A percentile compares a stretch with the other conserved stretches of the same genome.
phyloP scores from a whole-genome alignment of 2,797 vertebrate species.

The Scolopax bukidnonensis region DNA sequence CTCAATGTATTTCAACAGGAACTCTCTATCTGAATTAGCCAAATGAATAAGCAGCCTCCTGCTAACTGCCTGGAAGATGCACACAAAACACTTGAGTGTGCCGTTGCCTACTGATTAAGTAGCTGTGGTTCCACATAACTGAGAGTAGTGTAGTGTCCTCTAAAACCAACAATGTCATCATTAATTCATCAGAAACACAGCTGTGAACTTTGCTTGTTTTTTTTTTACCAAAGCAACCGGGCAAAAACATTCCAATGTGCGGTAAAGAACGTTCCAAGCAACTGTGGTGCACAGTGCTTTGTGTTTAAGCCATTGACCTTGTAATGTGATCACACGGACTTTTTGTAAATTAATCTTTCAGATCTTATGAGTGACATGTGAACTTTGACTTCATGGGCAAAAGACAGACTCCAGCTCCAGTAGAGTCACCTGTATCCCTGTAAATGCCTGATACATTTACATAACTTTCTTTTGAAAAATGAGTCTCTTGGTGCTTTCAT shows the following conservation, averaged over 20 bases:
- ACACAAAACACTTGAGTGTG: not conserved
- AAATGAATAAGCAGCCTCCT: conserved; percentile 13
- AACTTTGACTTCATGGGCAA: conserved; percentile 66
- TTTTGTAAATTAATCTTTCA: conserved; percentile 65
- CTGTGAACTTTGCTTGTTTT: conserved; percentile 1
- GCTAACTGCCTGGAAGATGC: conserved; percentile 11
- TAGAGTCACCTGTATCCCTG: conserved; percentile 34
- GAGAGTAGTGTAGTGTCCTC: conserved; percentile 19
- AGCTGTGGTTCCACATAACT: conserved; percentile 42
- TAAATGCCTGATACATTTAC: conserved; percentile 15
- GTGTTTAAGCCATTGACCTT: conserved; percentile 76
- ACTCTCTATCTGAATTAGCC: not conserved
- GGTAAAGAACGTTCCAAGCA: conserved; percentile 49
- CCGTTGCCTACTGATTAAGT: conserved; percentile 32
- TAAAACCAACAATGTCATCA: conserved; percentile 58
- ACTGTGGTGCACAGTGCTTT: conserved; percentile 57
- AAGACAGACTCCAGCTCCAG: not conserved
- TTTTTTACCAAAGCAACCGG: conserved; percentile 12
- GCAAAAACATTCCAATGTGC: conserved; percentile 59
- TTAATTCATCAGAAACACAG: conserved; percentile 58
- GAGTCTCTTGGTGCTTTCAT: not conserved
- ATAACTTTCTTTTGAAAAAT: conserved; percentile 28
- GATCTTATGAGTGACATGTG: conserved; percentile 60
- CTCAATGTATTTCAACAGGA: not conserved
- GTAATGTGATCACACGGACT: conserved; percentile 76